Conservation (phyloP, 2,888 invertebrate genomes). For the Drosophila koepferae region DNA sequence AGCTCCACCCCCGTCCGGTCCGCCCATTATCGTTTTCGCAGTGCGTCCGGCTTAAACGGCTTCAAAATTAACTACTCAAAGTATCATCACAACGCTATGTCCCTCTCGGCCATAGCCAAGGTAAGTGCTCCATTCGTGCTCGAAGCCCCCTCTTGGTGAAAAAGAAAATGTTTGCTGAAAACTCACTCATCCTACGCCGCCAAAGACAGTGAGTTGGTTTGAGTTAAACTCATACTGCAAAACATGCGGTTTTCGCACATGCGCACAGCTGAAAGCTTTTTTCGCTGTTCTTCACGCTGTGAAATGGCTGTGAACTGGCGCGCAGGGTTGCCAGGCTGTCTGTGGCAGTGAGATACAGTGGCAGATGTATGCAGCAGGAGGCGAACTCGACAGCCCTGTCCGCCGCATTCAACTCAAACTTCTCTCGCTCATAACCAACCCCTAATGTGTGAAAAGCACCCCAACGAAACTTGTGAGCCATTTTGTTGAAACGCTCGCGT, state of each 20-base stretch:
- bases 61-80: constrained; percentile 89
- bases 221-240: constrained; percentile 60
- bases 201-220: constrained; percentile 46
- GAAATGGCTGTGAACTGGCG: constrained; percentile 15
- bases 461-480: constrained; percentile 61
- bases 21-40: constrained; percentile 35
- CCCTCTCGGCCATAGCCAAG: constrained; percentile 88
- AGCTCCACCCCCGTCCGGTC: constrained; percentile 25
- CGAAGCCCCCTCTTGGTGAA: constrained; percentile 33
- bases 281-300: constrained; percentile 40
- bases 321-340: constrained; percentile 54
- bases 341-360: no score
- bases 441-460: constrained; percentile 60
- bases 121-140: constrained; percentile 84
- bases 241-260: constrained; percentile 43
- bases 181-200: constrained; percentile 65
- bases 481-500: constrained; percentile 44
- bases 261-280: constrained; percentile 53
- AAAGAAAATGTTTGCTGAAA: constrained; percentile 46
- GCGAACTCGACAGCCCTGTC: constrained; percentile 51
- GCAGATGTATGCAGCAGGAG: not conserved
- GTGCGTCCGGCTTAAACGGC: constrained; percentile 79
- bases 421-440: constrained; percentile 60
- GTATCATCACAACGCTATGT: constrained; percentile 89
- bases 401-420: constrained; percentile 58